Evolutionary conservation across 2,888 invertebrate genomes (phyloP).

Genomic region (Tanytarsus gracilentus): DNA sequence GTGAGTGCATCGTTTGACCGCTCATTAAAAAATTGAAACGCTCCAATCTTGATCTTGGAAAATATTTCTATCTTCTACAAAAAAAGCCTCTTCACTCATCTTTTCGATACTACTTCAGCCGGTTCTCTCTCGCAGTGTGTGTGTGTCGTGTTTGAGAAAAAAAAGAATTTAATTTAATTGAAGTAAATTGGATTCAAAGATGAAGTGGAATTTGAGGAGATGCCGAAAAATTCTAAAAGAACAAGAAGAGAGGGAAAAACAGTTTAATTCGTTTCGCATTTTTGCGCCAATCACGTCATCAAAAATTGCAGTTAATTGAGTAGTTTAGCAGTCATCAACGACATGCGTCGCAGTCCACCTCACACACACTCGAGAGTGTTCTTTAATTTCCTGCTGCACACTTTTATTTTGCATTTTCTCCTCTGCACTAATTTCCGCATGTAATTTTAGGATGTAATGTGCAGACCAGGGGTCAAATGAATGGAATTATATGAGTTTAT

Average conservation of each 20-base stretch:
- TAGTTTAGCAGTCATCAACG: not conserved
- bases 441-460: no score
- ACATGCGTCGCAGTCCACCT: no score
- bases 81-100: not conserved
- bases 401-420: no score
- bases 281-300: not conserved
- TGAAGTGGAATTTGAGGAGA: conserved; percentile 13
- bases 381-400: no score
- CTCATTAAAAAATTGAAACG: conserved; percentile 14
- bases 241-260: not conserved
- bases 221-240: not conserved
- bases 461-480: no score
- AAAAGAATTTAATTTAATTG: conserved; percentile 23
- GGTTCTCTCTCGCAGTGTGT: not conserved
- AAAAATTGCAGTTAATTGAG: not conserved
- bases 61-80: not conserved
- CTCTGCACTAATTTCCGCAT: no score
- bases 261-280: not conserved
- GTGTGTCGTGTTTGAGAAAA: not conserved
- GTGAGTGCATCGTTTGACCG: no score
- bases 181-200: conserved; percentile 28
- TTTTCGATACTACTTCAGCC: not conserved
- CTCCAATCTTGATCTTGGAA: conserved; percentile 20
- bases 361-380: no score
- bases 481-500: no score